Conservation (phyloP, 2,888 invertebrate species). For the Endomychus coccineus region DNA sequence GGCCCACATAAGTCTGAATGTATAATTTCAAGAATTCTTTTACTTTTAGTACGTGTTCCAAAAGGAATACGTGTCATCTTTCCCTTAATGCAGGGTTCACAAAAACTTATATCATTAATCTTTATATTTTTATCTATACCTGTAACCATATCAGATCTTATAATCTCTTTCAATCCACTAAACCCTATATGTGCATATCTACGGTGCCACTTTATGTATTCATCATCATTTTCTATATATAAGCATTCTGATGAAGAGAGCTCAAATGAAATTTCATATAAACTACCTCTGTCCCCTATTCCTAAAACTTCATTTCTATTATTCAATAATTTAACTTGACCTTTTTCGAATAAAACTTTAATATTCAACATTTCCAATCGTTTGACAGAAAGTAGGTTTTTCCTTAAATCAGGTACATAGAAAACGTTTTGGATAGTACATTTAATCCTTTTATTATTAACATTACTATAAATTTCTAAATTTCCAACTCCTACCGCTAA, state of each 20-base stretch:
- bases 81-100: slow-evolving; percentile 20
- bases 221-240: slow-evolving; percentile 17
- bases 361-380: slow-evolving; percentile 12
- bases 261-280: slow-evolving; percentile 21
- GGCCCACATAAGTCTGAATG: neutral
- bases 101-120: slow-evolving; percentile 16
- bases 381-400: slow-evolving; percentile 16
- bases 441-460: slow-evolving; percentile 13
- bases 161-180: slow-evolving; percentile 11
- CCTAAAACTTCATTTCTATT: slow-evolving; percentile 9
- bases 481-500: slow-evolving; percentile 18
- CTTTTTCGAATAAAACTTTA: slow-evolving; percentile 14
- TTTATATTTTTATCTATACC: slow-evolving; percentile 15
- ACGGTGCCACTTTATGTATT: slow-evolving; percentile 17
- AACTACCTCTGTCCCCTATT: slow-evolving; percentile 14
- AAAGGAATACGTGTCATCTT: slow-evolving; percentile 12
- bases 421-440: slow-evolving; percentile 19
- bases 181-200: slow-evolving; percentile 16
- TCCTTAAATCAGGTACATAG: slow-evolving; percentile 15
- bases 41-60: slow-evolving; percentile 4
- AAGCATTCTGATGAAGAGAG: slow-evolving; percentile 11
- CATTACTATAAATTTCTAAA: slow-evolving; percentile 15
- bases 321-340: slow-evolving; percentile 10
- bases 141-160: slow-evolving; percentile 10
- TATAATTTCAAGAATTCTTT: slow-evolving; percentile 6